These are phyloP conservation scores for Oscheius onirici DNA, from an alignment of 2,888 invertebrate species.

Conservation along the genomic window DNA sequence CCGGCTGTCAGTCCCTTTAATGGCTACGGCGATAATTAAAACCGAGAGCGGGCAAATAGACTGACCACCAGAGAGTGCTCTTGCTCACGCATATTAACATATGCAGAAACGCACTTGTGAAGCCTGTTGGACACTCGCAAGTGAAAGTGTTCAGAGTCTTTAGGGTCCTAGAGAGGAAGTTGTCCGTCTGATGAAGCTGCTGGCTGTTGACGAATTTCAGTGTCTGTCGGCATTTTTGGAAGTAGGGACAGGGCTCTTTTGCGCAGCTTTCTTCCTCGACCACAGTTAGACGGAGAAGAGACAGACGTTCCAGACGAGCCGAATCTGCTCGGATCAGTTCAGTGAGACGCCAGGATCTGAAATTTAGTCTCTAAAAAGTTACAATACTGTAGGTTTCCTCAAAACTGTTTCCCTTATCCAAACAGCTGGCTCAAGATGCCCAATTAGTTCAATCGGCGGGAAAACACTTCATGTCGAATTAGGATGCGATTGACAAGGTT, in stretches of 20 bases:
- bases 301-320: slow-evolving; percentile 49
- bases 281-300: slow-evolving; percentile 52
- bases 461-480: slow-evolving; percentile 31
- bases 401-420: background rate
- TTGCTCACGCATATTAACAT: slow-evolving; percentile 20
- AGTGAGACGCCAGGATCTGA: slow-evolving; percentile 59
- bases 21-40: slow-evolving; percentile 30
- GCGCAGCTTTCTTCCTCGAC: slow-evolving; percentile 61
- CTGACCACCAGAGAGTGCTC: slow-evolving; percentile 21
- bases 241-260: slow-evolving; percentile 69
- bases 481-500: slow-evolving; percentile 19
- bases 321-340: slow-evolving; percentile 51
- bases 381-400: too few relatives aligned
- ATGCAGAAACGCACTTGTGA: slow-evolving; percentile 60
- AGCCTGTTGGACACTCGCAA: slow-evolving; percentile 70
- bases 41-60: slow-evolving; percentile 25
- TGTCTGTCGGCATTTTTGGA: slow-evolving; percentile 64
- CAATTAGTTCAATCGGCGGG: background rate
- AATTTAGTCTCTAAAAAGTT: too few relatives aligned
- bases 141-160: slow-evolving; percentile 63
- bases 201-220: slow-evolving; percentile 62
- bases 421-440: background rate
- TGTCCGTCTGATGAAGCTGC: slow-evolving; percentile 64
- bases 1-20: slow-evolving; percentile 10
- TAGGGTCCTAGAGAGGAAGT: slow-evolving; percentile 64